Evolutionary conservation across 2,888 invertebrate genomes (phyloP).

Genomic region (Ernsta delagoae): DNA sequence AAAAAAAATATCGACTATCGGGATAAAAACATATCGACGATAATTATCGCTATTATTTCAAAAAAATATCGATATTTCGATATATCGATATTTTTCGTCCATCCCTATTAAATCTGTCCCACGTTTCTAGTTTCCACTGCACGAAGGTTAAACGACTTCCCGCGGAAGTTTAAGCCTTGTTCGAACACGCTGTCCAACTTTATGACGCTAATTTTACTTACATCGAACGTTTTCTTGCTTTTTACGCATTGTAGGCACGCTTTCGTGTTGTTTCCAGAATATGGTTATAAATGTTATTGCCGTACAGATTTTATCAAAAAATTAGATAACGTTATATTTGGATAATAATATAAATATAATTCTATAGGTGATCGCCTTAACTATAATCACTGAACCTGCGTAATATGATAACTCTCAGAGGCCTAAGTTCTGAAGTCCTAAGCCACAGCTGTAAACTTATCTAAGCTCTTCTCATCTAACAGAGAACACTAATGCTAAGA

Average conservation of each 20-base stretch:
- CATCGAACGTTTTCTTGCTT: constrained; percentile 15
- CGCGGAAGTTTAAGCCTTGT: constrained; percentile 26
- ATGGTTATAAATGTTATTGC: not conserved
- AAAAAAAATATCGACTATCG: too few relatives aligned
- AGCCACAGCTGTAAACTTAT: not conserved
- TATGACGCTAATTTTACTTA: constrained; percentile 31
- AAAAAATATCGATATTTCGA: too few relatives aligned
- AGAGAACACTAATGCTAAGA: not conserved
- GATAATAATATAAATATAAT: not conserved
- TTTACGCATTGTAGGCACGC: constrained; percentile 10
- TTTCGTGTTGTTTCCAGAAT: not conserved
- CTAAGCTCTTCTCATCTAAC: not conserved
- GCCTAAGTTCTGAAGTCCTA: not conserved
- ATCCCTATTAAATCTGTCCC: not conserved
- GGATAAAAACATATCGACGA: too few relatives aligned
- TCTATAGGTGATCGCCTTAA: too few relatives aligned
- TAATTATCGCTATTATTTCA: too few relatives aligned
- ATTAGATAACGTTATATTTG: too few relatives aligned
- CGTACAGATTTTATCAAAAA: too few relatives aligned
- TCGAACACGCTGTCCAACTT: constrained; percentile 32
- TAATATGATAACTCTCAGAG: constrained; percentile 1
- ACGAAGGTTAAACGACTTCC: constrained; percentile 21
- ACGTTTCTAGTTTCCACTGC: not conserved
- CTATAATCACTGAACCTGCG: too few relatives aligned
- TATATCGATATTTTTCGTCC: too few relatives aligned